Conservation (phyloP, 2,888 invertebrate species). For the Aethes cnicana region DNA sequence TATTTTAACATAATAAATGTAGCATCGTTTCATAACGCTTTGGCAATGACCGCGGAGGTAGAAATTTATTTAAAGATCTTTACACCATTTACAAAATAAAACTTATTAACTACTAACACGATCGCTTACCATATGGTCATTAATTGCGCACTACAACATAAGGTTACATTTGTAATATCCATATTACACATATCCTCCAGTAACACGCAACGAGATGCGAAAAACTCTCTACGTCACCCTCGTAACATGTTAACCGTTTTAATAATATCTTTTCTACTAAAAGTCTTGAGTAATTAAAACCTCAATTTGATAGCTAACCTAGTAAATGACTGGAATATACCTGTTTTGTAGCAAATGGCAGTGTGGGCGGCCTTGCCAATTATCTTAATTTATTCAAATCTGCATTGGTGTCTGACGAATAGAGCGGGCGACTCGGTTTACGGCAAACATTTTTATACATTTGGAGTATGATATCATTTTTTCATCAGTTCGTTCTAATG, state of each 20-base stretch:
- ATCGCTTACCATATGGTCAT: too few relatives aligned
- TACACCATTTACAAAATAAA: conserved; percentile 18
- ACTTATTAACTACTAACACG: too few relatives aligned
- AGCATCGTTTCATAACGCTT: conserved; percentile 23
- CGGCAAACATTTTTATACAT: conserved; percentile 12
- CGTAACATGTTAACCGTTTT: too few relatives aligned
- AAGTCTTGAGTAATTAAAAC: neutral
- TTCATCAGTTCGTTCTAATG: neutral
- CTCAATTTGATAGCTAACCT: too few relatives aligned
- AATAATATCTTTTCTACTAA: too few relatives aligned
- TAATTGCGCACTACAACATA: too few relatives aligned
- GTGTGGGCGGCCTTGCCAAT: conserved; percentile 29
- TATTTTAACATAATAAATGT: conserved; percentile 29
- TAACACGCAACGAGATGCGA: too few relatives aligned
- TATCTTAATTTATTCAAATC: conserved; percentile 31
- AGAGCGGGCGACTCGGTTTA: conserved; percentile 3
- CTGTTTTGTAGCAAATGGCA: conserved; percentile 5
- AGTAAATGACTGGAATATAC: conserved; percentile 1
- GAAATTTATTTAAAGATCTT: conserved; percentile 22
- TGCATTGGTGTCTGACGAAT: conserved; percentile 11
- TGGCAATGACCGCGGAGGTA: conserved; percentile 24
- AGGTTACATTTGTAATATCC: too few relatives aligned
- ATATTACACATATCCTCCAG: too few relatives aligned
- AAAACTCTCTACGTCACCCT: too few relatives aligned
- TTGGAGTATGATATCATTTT: conserved; percentile 10